phyloP scores from a whole-genome alignment of 64 coral and sea anemone genomes.

The Porites australiensis region DNA sequence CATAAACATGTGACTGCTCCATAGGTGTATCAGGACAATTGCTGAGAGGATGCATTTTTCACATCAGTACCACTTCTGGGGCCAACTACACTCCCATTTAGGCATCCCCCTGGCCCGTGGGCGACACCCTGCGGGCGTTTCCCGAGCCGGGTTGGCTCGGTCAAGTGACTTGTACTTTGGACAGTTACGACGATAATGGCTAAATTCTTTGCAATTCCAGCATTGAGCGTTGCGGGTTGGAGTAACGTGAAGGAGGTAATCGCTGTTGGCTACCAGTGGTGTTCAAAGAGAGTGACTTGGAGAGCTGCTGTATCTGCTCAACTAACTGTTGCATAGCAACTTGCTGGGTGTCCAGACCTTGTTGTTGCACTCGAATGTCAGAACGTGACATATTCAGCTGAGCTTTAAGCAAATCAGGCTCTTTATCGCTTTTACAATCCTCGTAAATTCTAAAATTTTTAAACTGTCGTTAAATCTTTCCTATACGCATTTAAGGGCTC shows the following conservation, averaged over 20 bases:
- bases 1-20: neutral
- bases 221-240: neutral
- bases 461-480: too few species aligned
- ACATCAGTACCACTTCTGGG: neutral
- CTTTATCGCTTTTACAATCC: too few species aligned
- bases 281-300: slow-evolving; percentile 29
- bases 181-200: slow-evolving; percentile 16
- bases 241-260: neutral
- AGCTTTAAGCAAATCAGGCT: too few species aligned
- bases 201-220: slow-evolving; percentile 39
- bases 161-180: neutral
- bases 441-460: too few species aligned
- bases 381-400: too few species aligned
- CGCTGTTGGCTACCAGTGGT: slow-evolving; percentile 11
- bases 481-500: too few species aligned
- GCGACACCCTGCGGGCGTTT: slow-evolving; percentile 15
- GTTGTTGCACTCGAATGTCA: too few species aligned
- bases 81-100: neutral
- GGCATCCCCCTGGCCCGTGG: slow-evolving; percentile 34
- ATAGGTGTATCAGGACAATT: neutral
- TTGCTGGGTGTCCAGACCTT: too few species aligned
- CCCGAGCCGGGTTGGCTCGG: neutral
- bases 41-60: neutral
- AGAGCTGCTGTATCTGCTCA: neutral
- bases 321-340: too few species aligned